Percentiles rank a stretch among this genome's conserved stretches.
Evolutionary conservation across 2,113 vertebrate genomes (phyloP).

Genomic region (Phodopus roborovskii): DNA sequence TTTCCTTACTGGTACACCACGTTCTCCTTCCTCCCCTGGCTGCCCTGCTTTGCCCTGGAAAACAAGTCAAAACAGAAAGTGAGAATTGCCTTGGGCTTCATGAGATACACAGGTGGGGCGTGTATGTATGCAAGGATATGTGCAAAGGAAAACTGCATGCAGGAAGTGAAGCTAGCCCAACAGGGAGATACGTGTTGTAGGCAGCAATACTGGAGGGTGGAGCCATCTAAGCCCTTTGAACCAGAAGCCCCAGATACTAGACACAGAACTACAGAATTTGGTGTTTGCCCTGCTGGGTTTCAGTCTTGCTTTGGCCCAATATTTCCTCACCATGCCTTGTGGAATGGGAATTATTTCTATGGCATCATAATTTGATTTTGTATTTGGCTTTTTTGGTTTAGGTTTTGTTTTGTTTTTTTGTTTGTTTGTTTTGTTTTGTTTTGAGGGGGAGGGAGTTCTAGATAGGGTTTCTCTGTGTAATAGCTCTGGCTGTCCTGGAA

Average conservation of each 20-base stretch:
- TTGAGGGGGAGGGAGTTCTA: rapidly evolving
- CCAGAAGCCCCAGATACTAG: neutral
- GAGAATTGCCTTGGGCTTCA: neutral
- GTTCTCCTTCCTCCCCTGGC: slow-evolving; percentile 89
- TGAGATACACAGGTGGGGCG: neutral
- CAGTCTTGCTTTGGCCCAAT: neutral
- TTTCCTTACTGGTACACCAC: slow-evolving; percentile 91
- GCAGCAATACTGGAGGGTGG: neutral
- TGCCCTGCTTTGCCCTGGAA: slow-evolving; percentile 92
- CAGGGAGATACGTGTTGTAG: too few relatives aligned
- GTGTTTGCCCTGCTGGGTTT: neutral
- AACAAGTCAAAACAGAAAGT: neutral
- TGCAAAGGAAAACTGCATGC: neutral
- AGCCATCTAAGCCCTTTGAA: neutral
- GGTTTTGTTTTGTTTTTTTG: neutral
- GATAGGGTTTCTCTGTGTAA: neutral
- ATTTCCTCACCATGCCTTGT: neutral
- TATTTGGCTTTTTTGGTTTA: neutral
- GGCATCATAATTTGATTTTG: neutral
- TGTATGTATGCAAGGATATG: neutral
- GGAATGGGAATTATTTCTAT: neutral
- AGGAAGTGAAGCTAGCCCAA: neutral
- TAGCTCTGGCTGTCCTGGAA: neutral
- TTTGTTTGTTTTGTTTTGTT: neutral
- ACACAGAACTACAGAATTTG: neutral